phyloP scores from a whole-genome alignment of 2,888 invertebrate genomes.

The Cenopis cana region DNA sequence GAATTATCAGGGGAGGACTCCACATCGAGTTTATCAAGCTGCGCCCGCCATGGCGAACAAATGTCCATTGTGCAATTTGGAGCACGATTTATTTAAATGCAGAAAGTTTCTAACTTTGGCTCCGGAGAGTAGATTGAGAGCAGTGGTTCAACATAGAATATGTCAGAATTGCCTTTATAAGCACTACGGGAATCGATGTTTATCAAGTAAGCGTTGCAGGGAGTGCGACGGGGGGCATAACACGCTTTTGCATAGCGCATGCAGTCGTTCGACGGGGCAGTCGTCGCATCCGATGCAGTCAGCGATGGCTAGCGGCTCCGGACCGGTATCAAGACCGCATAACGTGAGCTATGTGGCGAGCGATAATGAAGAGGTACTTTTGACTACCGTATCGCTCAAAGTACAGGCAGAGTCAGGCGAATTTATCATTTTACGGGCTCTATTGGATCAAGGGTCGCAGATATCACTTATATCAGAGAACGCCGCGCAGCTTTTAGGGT shows the following conservation, averaged over 20 bases:
- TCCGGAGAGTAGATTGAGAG: neutral
- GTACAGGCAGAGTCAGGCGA: too few species aligned
- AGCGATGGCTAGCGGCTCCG: too few species aligned
- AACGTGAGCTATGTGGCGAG: too few species aligned
- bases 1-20: neutral
- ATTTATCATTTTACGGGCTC: too few species aligned
- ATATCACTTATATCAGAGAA: slow-evolving; percentile 45
- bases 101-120: neutral
- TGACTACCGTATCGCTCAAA: too few species aligned
- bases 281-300: too few species aligned
- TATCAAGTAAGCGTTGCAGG: neutral
- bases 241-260: slow-evolving; percentile 1
- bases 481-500: slow-evolving; percentile 39
- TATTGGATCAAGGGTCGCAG: slow-evolving; percentile 35
- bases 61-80: neutral
- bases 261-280: too few species aligned
- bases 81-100: slow-evolving; percentile 20
- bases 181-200: slow-evolving; percentile 5
- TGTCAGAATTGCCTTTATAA: slow-evolving; percentile 6
- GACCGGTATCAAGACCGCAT: too few species aligned
- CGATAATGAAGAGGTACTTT: too few species aligned
- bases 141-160: neutral
- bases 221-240: too few species aligned
- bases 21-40: neutral
- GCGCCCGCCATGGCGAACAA: neutral